Conservation (phyloP, 2,888 invertebrate species). For the Bombylius major region DNA sequence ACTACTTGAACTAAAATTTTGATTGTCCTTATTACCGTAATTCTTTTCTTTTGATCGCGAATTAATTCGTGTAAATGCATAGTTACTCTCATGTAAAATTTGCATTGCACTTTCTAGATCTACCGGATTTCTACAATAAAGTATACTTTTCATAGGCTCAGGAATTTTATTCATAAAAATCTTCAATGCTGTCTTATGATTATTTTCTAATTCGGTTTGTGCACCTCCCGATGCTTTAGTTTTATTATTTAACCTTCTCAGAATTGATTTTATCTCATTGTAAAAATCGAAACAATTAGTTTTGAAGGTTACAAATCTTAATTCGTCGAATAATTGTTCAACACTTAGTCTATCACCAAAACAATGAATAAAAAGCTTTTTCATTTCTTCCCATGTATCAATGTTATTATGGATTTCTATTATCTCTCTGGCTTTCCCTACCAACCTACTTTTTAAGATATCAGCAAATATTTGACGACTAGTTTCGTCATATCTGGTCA, state of each 20-base stretch:
- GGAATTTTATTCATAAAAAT: slow-evolving; percentile 15
- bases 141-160: slow-evolving; percentile 12
- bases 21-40: too few relatives aligned
- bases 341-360: slow-evolving; percentile 10
- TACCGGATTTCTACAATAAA: slow-evolving; percentile 10
- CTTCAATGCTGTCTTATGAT: slow-evolving; percentile 12
- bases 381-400: slow-evolving; percentile 11
- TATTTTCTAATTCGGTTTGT: slow-evolving; percentile 8
- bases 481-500: slow-evolving; percentile 7
- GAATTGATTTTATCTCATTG: slow-evolving; percentile 11
- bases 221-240: background rate
- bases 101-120: slow-evolving; percentile 11
- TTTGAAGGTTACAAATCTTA: slow-evolving; percentile 8
- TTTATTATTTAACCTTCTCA: slow-evolving; percentile 12
- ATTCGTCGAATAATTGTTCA: slow-evolving; percentile 10
- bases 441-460: slow-evolving; percentile 10
- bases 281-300: slow-evolving; percentile 11
- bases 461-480: slow-evolving; percentile 12
- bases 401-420: slow-evolving; percentile 14
- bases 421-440: slow-evolving; percentile 11
- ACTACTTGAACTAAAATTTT: too few relatives aligned
- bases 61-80: too few relatives aligned
- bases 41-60: too few relatives aligned
- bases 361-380: slow-evolving; percentile 5
- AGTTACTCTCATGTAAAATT: background rate